Conservation (phyloP, 2,797 vertebrate genomes). For the Podarcis siculus region DNA sequence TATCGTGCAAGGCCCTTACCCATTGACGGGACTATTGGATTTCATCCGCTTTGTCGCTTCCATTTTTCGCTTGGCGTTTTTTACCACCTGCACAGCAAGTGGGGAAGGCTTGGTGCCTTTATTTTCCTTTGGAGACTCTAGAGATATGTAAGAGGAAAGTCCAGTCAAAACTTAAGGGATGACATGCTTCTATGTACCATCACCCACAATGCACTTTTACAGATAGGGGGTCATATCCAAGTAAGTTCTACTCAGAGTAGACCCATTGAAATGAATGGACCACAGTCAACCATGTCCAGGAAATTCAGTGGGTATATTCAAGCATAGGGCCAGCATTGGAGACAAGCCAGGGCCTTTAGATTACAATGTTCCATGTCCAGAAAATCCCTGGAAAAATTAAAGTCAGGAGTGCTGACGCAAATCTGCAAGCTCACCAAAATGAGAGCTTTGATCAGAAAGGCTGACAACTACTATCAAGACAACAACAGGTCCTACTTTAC, state of each 20-base stretch:
- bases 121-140: slow-evolving; percentile 81
- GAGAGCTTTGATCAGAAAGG: too few species aligned
- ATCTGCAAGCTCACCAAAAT: background rate
- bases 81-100: slow-evolving; percentile 75
- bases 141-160: background rate
- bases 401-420: background rate
- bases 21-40: slow-evolving; percentile 78
- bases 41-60: slow-evolving; percentile 73
- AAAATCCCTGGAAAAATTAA: background rate
- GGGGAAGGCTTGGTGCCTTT: slow-evolving; percentile 80
- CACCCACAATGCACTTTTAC: too few species aligned
- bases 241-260: too few species aligned
- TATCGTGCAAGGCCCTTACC: slow-evolving; percentile 62
- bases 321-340: too few species aligned
- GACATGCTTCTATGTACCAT: too few species aligned
- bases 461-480: background rate
- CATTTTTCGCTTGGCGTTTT: slow-evolving; percentile 78
- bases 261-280: too few species aligned
- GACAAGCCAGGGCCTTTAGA: too few species aligned
- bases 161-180: background rate
- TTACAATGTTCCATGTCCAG: too few species aligned
- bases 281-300: too few species aligned
- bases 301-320: too few species aligned
- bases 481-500: background rate
- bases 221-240: too few species aligned